Evolutionary conservation across 2,113 vertebrate species (phyloP), one percentile per base, ranked within the genome.

Genomic region (Trichechus manatus): DNA sequence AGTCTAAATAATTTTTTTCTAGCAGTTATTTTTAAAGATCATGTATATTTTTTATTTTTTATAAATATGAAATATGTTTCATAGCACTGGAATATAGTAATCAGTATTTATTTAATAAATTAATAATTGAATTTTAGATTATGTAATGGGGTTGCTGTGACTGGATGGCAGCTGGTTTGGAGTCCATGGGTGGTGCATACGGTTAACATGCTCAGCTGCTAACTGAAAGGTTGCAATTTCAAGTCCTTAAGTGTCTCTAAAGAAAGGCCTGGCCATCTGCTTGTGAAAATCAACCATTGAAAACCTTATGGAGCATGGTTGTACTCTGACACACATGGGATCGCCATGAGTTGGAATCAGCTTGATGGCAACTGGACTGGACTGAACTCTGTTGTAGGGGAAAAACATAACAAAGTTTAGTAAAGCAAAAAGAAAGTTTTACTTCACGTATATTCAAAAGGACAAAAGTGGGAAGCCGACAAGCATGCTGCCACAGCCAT

Each of bases 21-120:
- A 86, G 83, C 22, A 77, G 2, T 64, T 96, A 47, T 93, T 91
- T 91, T 22, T 91, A 77, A 82, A 59, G 61, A 11, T 92, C n/a
- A 42, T 70, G 5, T 22, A 27, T 20, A 59, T 31, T 77, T 96
- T 92, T 89, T 86, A 27, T 61, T 39, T 39, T 39, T 39, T 83
- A 53, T 33, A 84, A 84, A 79, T 66, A 42, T 83, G 50, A 64
- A 82, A 25, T 87, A 50, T 22, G 15, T 77, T 91, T 61, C 68
- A 53, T 27, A 63, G 23, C 20, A 78, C 8, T 79, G 3, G 75
- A 72, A 61, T 44, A 1, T 50, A n/a, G 36, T 56, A 68, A 56
- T 81, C 36, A 81, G 1, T 82, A 44, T 42, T 93, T 95, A 59
- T 53, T 80, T 29, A 66, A 74, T 94, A n/a, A 56, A 15, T 56